phyloP scores from a whole-genome alignment of 2,113 vertebrate genomes.

The Oreotragus oreotragus region DNA sequence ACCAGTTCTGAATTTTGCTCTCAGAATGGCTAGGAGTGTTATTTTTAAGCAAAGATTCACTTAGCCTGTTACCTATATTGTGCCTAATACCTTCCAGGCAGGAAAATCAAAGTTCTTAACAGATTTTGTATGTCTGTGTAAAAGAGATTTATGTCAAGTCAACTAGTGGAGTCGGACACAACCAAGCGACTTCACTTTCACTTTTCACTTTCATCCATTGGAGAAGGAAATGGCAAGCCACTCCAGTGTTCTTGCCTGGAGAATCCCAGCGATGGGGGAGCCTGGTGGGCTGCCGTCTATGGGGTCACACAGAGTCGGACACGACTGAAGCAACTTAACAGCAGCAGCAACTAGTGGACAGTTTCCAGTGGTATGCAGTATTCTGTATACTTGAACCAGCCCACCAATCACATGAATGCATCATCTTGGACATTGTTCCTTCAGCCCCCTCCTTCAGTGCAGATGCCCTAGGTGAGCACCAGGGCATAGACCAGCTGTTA shows the following conservation, averaged over 20 bases:
- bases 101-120: neutral
- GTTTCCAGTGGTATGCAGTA: neutral
- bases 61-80: neutral
- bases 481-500: neutral
- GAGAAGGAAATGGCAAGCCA: neutral
- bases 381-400: neutral
- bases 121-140: neutral
- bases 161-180: fast-evolving
- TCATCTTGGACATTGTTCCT: neutral
- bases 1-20: neutral
- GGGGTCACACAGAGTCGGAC: neutral
- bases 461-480: neutral
- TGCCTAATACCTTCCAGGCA: neutral
- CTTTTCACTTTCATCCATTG: neutral
- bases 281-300: neutral
- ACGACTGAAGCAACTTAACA: neutral
- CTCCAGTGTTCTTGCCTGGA: neutral
- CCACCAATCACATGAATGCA: neutral
- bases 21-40: neutral
- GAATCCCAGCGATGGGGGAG: neutral
- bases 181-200: neutral
- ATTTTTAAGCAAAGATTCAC: neutral
- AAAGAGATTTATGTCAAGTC: neutral
- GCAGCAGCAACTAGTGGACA: neutral
- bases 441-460: neutral